phyloP scores from a whole-genome alignment of 2,797 vertebrate genomes.

The Alosa sapidissima region DNA sequence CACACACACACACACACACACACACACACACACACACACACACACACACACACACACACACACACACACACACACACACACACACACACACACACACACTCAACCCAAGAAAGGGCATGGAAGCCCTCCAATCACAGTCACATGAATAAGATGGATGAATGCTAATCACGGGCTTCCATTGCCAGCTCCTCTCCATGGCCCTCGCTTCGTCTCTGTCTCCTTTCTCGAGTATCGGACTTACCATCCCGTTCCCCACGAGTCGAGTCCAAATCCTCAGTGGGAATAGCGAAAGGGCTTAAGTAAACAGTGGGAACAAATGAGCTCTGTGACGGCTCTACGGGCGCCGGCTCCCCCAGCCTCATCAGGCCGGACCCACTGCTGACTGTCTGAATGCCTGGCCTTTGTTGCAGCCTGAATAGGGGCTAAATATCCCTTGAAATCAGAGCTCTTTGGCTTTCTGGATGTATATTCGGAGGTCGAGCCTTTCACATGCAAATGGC shows the following conservation, averaged over 20 bases:
- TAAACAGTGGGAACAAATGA: slow-evolving; percentile 84
- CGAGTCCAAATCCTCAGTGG: slow-evolving; percentile 58
- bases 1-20: slow-evolving; percentile 17
- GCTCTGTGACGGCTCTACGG: slow-evolving; percentile 73
- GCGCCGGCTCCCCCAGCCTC: slow-evolving; percentile 67
- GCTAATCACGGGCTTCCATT: slow-evolving; percentile 64
- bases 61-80: slow-evolving; percentile 20
- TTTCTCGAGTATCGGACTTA: slow-evolving; percentile 51
- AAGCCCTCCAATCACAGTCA: slow-evolving; percentile 62
- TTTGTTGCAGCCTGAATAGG: slow-evolving; percentile 83
- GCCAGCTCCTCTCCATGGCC: slow-evolving; percentile 42
- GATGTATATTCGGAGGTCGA: slow-evolving; percentile 69
- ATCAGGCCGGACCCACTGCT: slow-evolving; percentile 58
- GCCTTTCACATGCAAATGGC: slow-evolving; percentile 83
- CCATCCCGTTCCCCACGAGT: slow-evolving; percentile 53
- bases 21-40: slow-evolving; percentile 11
- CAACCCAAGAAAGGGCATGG: slow-evolving; percentile 28
- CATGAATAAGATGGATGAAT: slow-evolving; percentile 77
- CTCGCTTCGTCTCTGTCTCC: slow-evolving; percentile 59
- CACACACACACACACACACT: slow-evolving; percentile 13
- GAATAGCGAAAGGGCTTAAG: slow-evolving; percentile 74
- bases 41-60: neutral
- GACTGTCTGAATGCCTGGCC: slow-evolving; percentile 68
- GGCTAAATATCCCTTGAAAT: slow-evolving; percentile 81
- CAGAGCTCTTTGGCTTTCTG: slow-evolving; percentile 71